Evolutionary conservation across 1,140 invertebrate genomes (phyloP), one percentile per base, ranked within the genome.

Genomic region (Ridgeia piscesae): DNA sequence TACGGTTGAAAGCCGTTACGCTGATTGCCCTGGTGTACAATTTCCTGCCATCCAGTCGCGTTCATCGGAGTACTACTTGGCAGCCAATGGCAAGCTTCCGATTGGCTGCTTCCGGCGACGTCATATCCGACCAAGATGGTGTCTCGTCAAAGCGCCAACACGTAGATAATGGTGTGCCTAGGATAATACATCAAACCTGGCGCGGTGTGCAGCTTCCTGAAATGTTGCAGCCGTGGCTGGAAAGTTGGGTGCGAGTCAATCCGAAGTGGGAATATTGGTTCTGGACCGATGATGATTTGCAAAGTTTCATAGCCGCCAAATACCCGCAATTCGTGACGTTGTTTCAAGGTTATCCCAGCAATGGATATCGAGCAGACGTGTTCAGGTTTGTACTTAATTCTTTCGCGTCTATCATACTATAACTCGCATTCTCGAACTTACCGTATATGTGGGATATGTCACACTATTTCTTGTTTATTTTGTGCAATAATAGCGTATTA

Each of bases 201-300:
- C 48, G 42, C 77, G 50, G 33, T 27, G 31, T 31, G n/a, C 31
- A 91, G 27, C 34, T 77, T 91, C 92, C 92, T 35, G 92, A 33
- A 33, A 88, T 48, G 33, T 91, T 92, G 35, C 48, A 50, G n/a
- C 35, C 89, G 6, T 92, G 48, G 89, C 42, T 92, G 6, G 42
- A 92, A 48, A 58, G 89, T 33, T 92, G 92, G 92, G 33, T 91
- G 27, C 31, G 33, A 34, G 90, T 58, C 9, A 91, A 92, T 34
- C 92, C 92, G 6, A 35, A 50, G 8, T 92, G 92, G 92, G 92
- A 92, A 34, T 92, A 92, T 34, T 92, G 92, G 92, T 92, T 92
- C 48, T 92, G 92, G 92, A 92, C 92, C 11, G 90, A 92, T 17
- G 35, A 58, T 31, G 89, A 91, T 58, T 33, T 90, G 31, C 58